phyloP scores from a whole-genome alignment of 2,113 vertebrate genomes.

The Seriola rivoliana region DNA sequence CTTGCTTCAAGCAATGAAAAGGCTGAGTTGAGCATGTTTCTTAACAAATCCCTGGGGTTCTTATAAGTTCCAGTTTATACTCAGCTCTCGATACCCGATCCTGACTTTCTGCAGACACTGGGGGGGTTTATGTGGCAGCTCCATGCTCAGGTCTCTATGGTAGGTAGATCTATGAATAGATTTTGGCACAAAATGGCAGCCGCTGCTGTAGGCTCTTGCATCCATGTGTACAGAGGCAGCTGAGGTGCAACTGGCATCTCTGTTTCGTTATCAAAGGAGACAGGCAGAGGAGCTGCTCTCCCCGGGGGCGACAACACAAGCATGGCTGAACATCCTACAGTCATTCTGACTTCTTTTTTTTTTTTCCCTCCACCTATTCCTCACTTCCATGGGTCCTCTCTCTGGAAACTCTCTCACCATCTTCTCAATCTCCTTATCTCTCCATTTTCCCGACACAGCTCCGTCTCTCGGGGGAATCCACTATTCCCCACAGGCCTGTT shows the following conservation, averaged over 20 bases:
- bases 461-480: constrained; percentile 40
- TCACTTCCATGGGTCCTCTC: background rate
- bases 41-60: background rate
- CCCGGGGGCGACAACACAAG: constrained; percentile 32
- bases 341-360: constrained; percentile 24
- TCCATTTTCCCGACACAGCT: constrained; percentile 14
- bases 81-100: background rate
- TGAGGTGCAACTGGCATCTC: constrained; percentile 61
- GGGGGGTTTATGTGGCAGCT: constrained; percentile 23
- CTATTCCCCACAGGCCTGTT: constrained; percentile 55
- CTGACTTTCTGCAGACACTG: constrained; percentile 19
- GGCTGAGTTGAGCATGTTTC: background rate
- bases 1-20: background rate
- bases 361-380: background rate
- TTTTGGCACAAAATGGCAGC: constrained; percentile 66
- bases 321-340: constrained; percentile 36
- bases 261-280: constrained; percentile 67
- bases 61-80: constrained; percentile 12
- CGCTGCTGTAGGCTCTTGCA: constrained; percentile 44
- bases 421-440: constrained; percentile 34
- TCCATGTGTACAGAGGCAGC: constrained; percentile 37
- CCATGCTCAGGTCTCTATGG: constrained; percentile 36
- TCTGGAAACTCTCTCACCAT: constrained; percentile 12
- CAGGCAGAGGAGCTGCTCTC: constrained; percentile 59
- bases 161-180: constrained; percentile 58